phyloP scores from a whole-genome alignment of 2,113 vertebrate genomes.

The Chamaea fasciata region DNA sequence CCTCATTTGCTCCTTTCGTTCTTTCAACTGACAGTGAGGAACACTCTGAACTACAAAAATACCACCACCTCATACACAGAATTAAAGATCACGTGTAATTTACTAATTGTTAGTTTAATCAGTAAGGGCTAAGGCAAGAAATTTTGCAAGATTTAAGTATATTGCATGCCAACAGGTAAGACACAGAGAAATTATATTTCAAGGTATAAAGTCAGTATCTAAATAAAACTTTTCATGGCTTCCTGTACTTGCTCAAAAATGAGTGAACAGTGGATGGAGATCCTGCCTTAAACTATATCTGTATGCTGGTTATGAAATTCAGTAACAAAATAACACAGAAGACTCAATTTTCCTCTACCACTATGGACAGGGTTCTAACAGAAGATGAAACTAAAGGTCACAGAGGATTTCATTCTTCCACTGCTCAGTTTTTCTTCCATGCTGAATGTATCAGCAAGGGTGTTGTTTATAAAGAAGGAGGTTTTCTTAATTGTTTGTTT shows the following conservation, averaged over 20 bases:
- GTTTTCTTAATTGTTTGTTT: neutral
- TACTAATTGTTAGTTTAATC: neutral
- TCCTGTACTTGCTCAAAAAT: neutral
- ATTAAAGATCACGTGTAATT: neutral
- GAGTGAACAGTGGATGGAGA: neutral
- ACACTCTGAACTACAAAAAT: neutral
- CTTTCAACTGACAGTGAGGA: neutral
- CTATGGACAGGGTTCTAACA: neutral
- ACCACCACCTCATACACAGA: neutral
- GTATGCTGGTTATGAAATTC: neutral
- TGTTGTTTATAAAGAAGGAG: neutral
- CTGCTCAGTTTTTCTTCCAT: neutral
- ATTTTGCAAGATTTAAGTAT: neutral
- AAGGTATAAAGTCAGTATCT: neutral
- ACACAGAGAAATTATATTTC: neutral
- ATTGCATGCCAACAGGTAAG: neutral
- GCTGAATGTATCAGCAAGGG: neutral
- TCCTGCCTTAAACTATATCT: neutral
- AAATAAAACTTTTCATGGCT: neutral
- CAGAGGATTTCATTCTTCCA: neutral
- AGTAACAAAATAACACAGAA: neutral
- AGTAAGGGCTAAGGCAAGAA: neutral
- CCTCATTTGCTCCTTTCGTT: neutral
- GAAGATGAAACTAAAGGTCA: neutral
- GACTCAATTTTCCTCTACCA: neutral